phyloP scores from a whole-genome alignment of 2,888 invertebrate species.

The Callimorpha dominula region DNA sequence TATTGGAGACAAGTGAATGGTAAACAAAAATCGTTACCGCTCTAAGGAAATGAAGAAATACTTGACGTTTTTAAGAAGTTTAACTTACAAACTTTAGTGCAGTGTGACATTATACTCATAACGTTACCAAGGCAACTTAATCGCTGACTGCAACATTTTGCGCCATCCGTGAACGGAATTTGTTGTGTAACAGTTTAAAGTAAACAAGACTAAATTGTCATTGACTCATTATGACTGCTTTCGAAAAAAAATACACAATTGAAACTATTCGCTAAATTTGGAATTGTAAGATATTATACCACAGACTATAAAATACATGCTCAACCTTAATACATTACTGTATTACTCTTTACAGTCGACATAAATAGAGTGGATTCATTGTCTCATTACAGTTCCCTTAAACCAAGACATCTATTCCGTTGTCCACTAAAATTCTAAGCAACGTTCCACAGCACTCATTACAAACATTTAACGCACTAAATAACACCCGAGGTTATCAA shows the following conservation, averaged over 20 bases:
- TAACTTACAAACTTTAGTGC: constrained; percentile 20
- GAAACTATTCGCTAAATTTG: neutral
- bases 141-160: constrained; percentile 32
- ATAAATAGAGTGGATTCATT: constrained; percentile 11
- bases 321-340: neutral
- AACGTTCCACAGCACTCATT: constrained; percentile 29
- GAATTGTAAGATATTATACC: neutral
- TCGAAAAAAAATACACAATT: neutral
- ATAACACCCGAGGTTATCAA: constrained; percentile 41
- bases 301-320: neutral
- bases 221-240: neutral
- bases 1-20: neutral
- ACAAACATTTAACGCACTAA: constrained; percentile 39
- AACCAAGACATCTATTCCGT: constrained; percentile 19
- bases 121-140: too few species aligned
- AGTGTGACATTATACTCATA: constrained; percentile 55
- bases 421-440: constrained; percentile 25
- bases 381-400: constrained; percentile 17
- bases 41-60: neutral
- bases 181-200: constrained; percentile 13
- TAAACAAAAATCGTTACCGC: neutral
- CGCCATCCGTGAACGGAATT: constrained; percentile 24
- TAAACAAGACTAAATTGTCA: too few species aligned
- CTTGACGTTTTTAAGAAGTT: neutral
- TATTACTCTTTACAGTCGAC: neutral